Evolutionary conservation across 2,888 invertebrate species (phyloP), one percentile per base, ranked within the genome.

Genomic region (Eremobia ochroleuca): DNA sequence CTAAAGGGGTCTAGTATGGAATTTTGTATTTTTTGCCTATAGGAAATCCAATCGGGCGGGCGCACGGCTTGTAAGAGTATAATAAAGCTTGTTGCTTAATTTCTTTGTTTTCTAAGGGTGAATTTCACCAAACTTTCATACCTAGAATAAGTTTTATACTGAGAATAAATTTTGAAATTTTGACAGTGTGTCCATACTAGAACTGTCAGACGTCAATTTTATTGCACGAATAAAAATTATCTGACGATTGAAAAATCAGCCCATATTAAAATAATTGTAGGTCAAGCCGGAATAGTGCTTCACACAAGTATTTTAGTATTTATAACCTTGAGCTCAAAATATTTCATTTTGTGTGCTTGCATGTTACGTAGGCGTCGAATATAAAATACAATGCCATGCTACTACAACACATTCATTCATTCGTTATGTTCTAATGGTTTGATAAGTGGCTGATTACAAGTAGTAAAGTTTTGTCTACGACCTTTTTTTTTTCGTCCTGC

Each of bases 251-350:
- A n/a, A 11, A 52, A 52, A 52, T 52, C 52, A 3, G 25, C 3
- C 8, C 21, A 21, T 13, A 34, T 6, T 25, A 37, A 76, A 61
- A 43, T 11, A 34, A 15, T 37, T 55, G 46, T 55, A 64, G 21
- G 37, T 37, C 40, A 62, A 21, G 9, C 46, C 18, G 28, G 18
- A 76, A 76, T 34, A 82, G 46, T 58, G 82, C n/a, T 76, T 28
- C 49, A 49, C 25, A 64, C 28, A 40, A n/a, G 25, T 31, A 34
- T 59, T 28, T 25, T 43, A 9, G 58, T 28, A 46, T 73, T 59
- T 34, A n/a, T 76, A 46, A 37, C 83, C 79, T 77, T 83, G 79
- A 83, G 61, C 28, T 66, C 40, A 40, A 37, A 65, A 66, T 82
- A 66, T 18, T 55, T 61, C 37, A 31, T 77, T 34, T 31, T 4